phyloP scores from a whole-genome alignment of 2,113 vertebrate species.

The Promerops cafer region DNA sequence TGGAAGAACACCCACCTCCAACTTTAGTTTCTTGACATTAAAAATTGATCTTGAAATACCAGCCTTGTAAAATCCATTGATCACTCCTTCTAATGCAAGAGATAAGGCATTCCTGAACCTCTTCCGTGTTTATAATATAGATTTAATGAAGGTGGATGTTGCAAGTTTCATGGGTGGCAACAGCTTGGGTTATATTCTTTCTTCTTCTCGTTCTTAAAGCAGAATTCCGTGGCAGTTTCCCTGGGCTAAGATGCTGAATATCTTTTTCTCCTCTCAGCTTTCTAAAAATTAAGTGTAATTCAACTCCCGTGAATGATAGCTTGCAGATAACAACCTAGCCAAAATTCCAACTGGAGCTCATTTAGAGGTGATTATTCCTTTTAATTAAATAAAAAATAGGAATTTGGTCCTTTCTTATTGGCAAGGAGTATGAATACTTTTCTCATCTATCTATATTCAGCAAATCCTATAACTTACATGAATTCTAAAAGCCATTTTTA shows the following conservation, averaged over 20 bases:
- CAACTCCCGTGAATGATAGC: neutral
- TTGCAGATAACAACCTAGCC: neutral
- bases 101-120: neutral
- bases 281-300: neutral
- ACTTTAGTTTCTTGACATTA: neutral
- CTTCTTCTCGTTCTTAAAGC: neutral
- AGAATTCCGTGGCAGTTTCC: neutral
- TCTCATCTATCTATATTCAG: neutral
- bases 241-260: neutral
- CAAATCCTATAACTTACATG: neutral
- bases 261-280: neutral
- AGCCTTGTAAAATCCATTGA: neutral
- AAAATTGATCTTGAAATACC: conserved; percentile 19
- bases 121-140: neutral
- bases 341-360: neutral
- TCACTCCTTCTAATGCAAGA: neutral
- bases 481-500: neutral
- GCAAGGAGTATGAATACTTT: neutral
- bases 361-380: neutral
- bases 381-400: neutral
- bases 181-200: neutral
- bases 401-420: neutral
- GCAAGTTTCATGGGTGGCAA: neutral
- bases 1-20: neutral
- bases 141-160: neutral